Evolutionary conservation across 2,113 vertebrate genomes (phyloP).

Genomic region (Oenanthe oenanthe): DNA sequence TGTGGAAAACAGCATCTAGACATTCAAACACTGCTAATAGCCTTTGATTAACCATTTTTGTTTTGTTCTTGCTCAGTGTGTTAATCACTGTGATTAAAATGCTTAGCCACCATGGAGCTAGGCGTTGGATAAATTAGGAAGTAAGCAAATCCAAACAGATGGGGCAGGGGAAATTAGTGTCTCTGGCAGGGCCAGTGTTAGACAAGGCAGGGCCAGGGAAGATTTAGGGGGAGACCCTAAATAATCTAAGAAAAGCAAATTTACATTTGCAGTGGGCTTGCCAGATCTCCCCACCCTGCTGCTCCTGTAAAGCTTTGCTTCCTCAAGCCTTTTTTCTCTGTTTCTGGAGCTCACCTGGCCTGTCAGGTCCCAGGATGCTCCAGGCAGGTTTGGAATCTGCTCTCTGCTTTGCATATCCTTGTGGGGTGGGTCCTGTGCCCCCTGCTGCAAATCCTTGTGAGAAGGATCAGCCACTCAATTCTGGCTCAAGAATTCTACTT

Average conservation of each 20-base stretch:
- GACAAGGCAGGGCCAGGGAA: slow-evolving; percentile 30
- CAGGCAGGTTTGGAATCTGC: neutral
- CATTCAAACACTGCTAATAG: slow-evolving; percentile 55
- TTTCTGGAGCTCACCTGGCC: neutral
- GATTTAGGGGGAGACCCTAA: slow-evolving; percentile 41
- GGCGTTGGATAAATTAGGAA: slow-evolving; percentile 57
- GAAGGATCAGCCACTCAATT: neutral
- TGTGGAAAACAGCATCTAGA: slow-evolving; percentile 47
- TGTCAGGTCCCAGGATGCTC: neutral
- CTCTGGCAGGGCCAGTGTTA: slow-evolving; percentile 21
- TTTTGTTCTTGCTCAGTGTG: slow-evolving; percentile 66
- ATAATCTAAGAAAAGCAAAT: slow-evolving; percentile 6
- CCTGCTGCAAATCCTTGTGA: neutral
- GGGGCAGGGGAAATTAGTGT: slow-evolving; percentile 56
- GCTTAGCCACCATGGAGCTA: slow-evolving; percentile 63
- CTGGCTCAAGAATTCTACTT: neutral
- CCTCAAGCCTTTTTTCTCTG: neutral
- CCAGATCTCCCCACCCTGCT: neutral
- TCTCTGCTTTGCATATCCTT: neutral
- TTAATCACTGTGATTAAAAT: slow-evolving; percentile 74
- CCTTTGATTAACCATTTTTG: slow-evolving; percentile 70
- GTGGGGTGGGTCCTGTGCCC: neutral
- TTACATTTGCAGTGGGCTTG: neutral
- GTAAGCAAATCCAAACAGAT: slow-evolving; percentile 69
- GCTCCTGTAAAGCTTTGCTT: neutral